Conservation (phyloP, 1,140 invertebrate species). For the Drosophila orena region DNA sequence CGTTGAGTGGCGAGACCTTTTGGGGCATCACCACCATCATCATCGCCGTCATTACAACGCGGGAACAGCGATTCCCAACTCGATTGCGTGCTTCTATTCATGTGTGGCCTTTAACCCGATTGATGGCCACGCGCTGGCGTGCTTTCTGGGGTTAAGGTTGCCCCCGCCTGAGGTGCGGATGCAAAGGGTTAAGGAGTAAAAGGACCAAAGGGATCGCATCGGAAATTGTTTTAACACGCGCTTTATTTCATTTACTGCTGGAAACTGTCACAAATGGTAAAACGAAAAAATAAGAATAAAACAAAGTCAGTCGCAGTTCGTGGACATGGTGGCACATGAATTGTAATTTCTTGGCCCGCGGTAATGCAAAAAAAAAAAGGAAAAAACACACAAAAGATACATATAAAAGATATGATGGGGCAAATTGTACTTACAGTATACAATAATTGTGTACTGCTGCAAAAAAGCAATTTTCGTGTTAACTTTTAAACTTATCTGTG, state of each 20-base stretch:
- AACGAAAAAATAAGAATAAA: neutral
- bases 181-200: slow-evolving; percentile 31
- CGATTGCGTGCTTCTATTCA: slow-evolving; percentile 33
- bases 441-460: too few species aligned
- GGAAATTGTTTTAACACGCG: slow-evolving; percentile 38
- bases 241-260: slow-evolving; percentile 46
- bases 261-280: slow-evolving; percentile 35
- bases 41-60: slow-evolving; percentile 17
- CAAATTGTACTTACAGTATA: too few species aligned
- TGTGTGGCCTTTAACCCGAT: slow-evolving; percentile 38
- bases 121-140: neutral
- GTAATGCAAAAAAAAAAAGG: slow-evolving; percentile 3
- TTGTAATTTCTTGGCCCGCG: slow-evolving; percentile 35
- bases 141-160: slow-evolving; percentile 23
- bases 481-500: neutral
- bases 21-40: slow-evolving; percentile 23
- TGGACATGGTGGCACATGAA: slow-evolving; percentile 38
- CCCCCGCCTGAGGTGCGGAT: neutral
- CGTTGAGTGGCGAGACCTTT: slow-evolving; percentile 41
- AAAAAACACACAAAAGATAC: slow-evolving; percentile 3
- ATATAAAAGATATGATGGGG: neutral
- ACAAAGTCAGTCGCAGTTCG: slow-evolving; percentile 9
- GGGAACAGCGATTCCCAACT: slow-evolving; percentile 16
- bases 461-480: too few species aligned
- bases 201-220: slow-evolving; percentile 5